Conservation (phyloP, 2,113 vertebrate genomes). For the Andinoacara biseriatus region DNA sequence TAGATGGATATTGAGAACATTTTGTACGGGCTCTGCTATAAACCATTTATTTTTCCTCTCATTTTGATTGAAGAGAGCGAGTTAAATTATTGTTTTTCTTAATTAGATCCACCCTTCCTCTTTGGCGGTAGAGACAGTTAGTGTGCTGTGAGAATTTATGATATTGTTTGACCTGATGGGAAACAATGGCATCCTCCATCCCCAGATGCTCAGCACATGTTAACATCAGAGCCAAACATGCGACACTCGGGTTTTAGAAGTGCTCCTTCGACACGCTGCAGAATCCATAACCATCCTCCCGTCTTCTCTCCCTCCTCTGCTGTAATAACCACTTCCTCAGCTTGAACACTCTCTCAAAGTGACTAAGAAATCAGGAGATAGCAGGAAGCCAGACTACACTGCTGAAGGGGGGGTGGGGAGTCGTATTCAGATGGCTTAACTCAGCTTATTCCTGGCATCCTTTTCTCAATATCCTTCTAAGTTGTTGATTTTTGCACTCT, state of each 20-base stretch:
- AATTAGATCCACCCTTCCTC: neutral
- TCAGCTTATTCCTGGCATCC: constrained; percentile 32
- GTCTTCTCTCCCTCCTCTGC: neutral
- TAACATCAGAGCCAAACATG: constrained; percentile 40
- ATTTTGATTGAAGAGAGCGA: neutral
- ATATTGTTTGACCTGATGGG: neutral
- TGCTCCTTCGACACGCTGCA: constrained; percentile 28
- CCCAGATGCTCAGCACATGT: constrained; percentile 22
- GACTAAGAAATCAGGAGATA: constrained; percentile 48
- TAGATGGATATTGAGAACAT: neutral
- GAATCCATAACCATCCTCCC: constrained; percentile 29
- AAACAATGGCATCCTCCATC: neutral
- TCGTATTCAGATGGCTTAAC: constrained; percentile 30
- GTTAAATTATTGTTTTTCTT: neutral
- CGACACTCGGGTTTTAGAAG: constrained; percentile 32
- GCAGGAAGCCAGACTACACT: constrained; percentile 41
- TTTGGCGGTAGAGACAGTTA: neutral
- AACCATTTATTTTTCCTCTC: neutral
- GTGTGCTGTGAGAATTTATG: neutral
- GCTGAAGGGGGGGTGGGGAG: neutral
- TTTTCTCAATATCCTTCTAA: neutral
- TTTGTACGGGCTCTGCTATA: neutral
- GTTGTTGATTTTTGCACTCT: constrained; percentile 21
- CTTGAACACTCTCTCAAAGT: constrained; percentile 57
- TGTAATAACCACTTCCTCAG: constrained; percentile 24